A percentile compares a stretch with the other conserved stretches of the same genome.
Conservation (phyloP, 2,797 vertebrate genomes). For the Xenops minutus region DNA sequence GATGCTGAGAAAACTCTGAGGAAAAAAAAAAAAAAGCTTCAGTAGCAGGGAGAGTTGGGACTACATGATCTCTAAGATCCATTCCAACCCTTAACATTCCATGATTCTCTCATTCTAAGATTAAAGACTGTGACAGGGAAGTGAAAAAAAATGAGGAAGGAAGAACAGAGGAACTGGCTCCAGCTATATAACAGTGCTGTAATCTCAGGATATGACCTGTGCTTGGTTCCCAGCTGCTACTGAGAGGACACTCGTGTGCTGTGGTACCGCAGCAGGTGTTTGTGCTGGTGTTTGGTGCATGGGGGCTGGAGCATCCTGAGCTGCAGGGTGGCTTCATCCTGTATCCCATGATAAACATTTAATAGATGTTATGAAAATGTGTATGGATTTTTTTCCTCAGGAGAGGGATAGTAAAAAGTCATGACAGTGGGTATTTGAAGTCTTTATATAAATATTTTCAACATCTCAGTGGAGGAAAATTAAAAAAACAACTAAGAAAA, state of each 20-base stretch:
- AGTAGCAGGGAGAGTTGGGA: background rate
- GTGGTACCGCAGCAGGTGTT: background rate
- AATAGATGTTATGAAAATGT: rapidly evolving
- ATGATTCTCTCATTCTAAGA: background rate
- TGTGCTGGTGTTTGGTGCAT: background rate
- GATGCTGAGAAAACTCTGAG: background rate
- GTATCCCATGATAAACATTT: rapidly evolving
- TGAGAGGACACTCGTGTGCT: rapidly evolving
- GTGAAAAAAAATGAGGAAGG: background rate
- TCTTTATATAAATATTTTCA: background rate
- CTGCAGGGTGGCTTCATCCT: background rate
- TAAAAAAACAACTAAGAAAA: rapidly evolving
- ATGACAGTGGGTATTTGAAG: background rate
- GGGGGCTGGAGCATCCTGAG: background rate
- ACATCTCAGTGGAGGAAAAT: background rate
- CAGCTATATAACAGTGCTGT: background rate
- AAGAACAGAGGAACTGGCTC: background rate
- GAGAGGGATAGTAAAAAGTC: background rate
- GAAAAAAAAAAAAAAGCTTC: background rate
- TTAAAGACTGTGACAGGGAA: background rate
- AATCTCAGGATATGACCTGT: background rate
- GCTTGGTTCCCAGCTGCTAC: rapidly evolving
- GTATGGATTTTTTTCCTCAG: rapidly evolving
- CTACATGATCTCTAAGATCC: too few relatives aligned
- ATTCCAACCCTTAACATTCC: background rate